Base-by-base conservation (phyloP, 2,888 invertebrate genomes). In the Germaria angustata region DNA sequence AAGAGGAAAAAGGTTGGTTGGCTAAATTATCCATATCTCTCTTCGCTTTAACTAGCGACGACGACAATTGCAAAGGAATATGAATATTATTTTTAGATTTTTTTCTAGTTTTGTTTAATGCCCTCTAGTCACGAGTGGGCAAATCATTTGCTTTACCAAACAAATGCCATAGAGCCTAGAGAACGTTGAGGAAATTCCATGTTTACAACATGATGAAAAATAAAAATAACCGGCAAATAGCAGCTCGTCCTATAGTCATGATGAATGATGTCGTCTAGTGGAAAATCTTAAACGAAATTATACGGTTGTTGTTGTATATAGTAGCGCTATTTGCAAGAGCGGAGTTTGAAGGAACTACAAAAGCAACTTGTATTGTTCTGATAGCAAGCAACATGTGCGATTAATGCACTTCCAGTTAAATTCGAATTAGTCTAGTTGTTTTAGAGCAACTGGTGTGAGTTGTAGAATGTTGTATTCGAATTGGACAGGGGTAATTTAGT, bases 81-180 rank as follows among this genome's bases (percentile, higher is more conserved):
- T 72, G 66, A 72, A 72, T 51, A 72, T 61, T 36, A 80, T 65
- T 61, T 69, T 34, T n/a, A n/a, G n/a, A n/a, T 69, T 71, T 17
- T 61, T 63, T 63, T 28, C 32, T 20, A 55, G 44, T 61, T 71
- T 69, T 72, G 22, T 36, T 71, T 57, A 66, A 72, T 81, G 76
- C 66, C 76, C 76, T 81, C 75, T 71, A 76, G 76, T 80, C 80
- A 80, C 80, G 80, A 76, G 75, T 69, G 80, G 75, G 75, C 68
- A 76, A 80, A 75, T 55, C 75, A 75, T 80, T 75, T 80, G 55
- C 68, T 80, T 68, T 4, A 13, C 59, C 51, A 68, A 68, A 73
- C 49, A 44, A 63, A 75, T 63, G 63, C 49, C n/a, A 66, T 28
- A 53, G 41, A 59, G 59, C 32, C 46, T 63, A 51, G 51, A 75